Evolutionary conservation across 2,113 vertebrate genomes (phyloP), one percentile per base, ranked within the genome.

Genomic region (human): DNA sequence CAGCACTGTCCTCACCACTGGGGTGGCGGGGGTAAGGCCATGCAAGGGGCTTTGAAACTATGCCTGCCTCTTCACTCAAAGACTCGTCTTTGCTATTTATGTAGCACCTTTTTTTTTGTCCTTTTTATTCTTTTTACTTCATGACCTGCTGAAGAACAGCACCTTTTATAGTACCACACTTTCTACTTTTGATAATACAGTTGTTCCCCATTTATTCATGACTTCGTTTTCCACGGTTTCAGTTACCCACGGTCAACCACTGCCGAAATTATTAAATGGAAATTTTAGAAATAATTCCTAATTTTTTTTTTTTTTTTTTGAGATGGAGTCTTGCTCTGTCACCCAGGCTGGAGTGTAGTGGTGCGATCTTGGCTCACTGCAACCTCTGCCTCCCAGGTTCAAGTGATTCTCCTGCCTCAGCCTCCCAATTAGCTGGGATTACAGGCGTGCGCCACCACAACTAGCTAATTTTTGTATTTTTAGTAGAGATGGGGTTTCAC

Each of bases 1-100:
- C 20, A 35, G 61, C 43, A 0, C 18, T 14, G 1, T 35, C n/a
- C 30, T 27, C 25, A n/a, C 66, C 43, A 0, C 32, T 1, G 0
- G 14, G 35, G 27, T n/a, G 5, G 38, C 10, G 8, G 7, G 9
- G 1, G 18, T n/a, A 38, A 18, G 4, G 43, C 1, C 4, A 2
- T 2, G 4, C 14, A 23, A 3, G 48, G 14, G 48, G 11, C 66
- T 64, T 40, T 32, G 64, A 68, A 59, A 2, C 43, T 23, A 9
- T 2, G 12, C 79, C 35, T 64, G 9, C 38, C 45, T 55, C 50
- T 45, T n/a, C 68, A 22, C 2, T 20, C 66, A 8, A 11, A 78
- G 72, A 12, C 14, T 40, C 1, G 0, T 5, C n/a, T 80, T n/a
- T n/a, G 61, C 3, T 20, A 2, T 23, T 35, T 70, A 23, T 14